These are phyloP conservation scores for Halotydeus destructor DNA, from an alignment of 1,140 invertebrate species.

Conservation along the genomic window DNA sequence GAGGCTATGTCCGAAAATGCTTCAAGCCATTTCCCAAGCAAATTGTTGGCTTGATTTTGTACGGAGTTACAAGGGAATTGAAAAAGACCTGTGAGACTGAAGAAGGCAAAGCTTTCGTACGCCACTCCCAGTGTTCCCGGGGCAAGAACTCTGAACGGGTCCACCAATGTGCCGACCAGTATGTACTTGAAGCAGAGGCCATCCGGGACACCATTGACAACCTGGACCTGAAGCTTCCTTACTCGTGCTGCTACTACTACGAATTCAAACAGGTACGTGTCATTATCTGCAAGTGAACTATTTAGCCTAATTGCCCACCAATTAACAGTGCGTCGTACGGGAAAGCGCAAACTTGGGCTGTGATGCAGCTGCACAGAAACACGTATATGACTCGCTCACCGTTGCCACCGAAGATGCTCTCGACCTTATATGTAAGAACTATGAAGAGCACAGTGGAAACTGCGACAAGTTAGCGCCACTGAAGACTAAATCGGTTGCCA, in stretches of 20 bases:
- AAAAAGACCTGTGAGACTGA: neutral
- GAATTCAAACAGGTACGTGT: neutral
- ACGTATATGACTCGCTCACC: too few relatives aligned
- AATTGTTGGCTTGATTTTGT: neutral
- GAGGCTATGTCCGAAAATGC: neutral
- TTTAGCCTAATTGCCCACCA: too few relatives aligned
- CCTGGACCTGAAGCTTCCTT: neutral
- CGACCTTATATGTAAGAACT: too few relatives aligned
- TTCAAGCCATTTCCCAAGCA: neutral
- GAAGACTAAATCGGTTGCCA: too few relatives aligned
- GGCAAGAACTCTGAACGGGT: neutral
- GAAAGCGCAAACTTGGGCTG: too few relatives aligned
- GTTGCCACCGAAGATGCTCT: too few relatives aligned
- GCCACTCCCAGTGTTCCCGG: neutral
- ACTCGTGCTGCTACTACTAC: slow-evolving; percentile 2
- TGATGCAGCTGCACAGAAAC: too few relatives aligned
- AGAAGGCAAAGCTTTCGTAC: neutral
- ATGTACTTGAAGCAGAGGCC: neutral
- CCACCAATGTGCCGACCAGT: neutral
- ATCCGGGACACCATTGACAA: neutral
- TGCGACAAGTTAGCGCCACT: too few relatives aligned
- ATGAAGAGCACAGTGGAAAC: too few relatives aligned
- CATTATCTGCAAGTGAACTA: too few relatives aligned
- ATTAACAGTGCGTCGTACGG: too few relatives aligned
- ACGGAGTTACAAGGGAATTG: neutral